Conservation (phyloP, 1,140 invertebrate genomes). For the Papilio glaucus region DNA sequence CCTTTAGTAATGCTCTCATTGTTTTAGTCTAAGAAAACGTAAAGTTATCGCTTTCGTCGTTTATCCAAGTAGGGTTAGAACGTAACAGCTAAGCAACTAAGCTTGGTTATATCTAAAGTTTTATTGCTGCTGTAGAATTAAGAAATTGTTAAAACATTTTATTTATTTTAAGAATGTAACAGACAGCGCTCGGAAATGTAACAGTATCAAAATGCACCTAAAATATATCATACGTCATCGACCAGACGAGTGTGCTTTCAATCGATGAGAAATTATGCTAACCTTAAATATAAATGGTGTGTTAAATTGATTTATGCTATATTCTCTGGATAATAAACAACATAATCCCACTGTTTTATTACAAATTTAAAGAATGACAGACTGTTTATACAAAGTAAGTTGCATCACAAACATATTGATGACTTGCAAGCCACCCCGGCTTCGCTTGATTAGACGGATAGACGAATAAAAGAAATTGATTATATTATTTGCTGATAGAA, state of each 20-base stretch:
- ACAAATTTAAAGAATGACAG: neutral
- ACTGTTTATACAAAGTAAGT: neutral
- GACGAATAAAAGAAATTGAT: no score
- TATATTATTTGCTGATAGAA: no score
- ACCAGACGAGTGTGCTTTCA: constrained; percentile 28
- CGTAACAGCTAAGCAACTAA: no score
- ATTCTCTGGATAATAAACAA: constrained; percentile 15
- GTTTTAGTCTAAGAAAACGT: no score
- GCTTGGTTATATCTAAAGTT: no score
- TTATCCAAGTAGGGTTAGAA: no score
- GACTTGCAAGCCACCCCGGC: no score
- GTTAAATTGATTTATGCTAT: constrained; percentile 27
- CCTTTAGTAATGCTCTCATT: no score
- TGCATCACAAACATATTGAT: neutral
- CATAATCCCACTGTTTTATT: neutral
- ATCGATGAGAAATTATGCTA: constrained; percentile 17
- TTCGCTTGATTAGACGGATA: no score
- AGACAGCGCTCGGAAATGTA: neutral
- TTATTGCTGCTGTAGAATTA: no score
- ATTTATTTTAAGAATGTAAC: neutral
- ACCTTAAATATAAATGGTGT: constrained; percentile 17
- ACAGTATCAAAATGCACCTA: constrained; percentile 3
- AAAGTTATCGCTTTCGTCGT: no score
- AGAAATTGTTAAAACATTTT: neutral
- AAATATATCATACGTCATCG: constrained; percentile 30